phyloP scores from a whole-genome alignment of 2,113 vertebrate species.

The Craseonycteris thonglongyai region DNA sequence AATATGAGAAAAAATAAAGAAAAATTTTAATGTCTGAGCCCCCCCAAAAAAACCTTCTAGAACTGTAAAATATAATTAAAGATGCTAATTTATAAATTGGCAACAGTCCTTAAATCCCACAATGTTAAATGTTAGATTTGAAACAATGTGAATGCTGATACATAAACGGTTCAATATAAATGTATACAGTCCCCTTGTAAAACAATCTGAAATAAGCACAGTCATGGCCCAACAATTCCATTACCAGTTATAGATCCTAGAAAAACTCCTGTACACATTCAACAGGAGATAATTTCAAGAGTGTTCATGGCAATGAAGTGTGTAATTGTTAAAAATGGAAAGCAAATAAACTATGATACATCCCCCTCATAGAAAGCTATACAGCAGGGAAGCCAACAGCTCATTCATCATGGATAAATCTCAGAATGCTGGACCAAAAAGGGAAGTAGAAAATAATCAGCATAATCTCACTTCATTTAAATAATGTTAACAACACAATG shows the following conservation, averaged over 20 bases:
- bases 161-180: not conserved
- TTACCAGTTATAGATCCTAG: not conserved
- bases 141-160: not conserved
- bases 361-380: not conserved
- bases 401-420: not conserved
- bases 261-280: not conserved
- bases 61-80: not conserved
- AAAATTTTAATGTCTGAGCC: not conserved
- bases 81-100: not conserved
- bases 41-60: not conserved
- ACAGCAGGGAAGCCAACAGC: not conserved
- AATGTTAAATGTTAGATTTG: not conserved
- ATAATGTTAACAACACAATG: not conserved
- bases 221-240: not conserved
- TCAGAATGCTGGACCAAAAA: not conserved
- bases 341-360: not conserved
- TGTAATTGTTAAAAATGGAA: not conserved
- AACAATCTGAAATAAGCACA: not conserved
- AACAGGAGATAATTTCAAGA: not conserved
- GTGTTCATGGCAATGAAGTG: not conserved
- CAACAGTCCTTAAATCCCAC: not conserved
- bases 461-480: not conserved
- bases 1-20: not conserved
- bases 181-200: not conserved
- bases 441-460: not conserved